A percentile compares a stretch with the other conserved stretches of the same genome.
Conservation (phyloP, 92 coral and sea anemone genomes). For the Scolanthus callimorphus region DNA sequence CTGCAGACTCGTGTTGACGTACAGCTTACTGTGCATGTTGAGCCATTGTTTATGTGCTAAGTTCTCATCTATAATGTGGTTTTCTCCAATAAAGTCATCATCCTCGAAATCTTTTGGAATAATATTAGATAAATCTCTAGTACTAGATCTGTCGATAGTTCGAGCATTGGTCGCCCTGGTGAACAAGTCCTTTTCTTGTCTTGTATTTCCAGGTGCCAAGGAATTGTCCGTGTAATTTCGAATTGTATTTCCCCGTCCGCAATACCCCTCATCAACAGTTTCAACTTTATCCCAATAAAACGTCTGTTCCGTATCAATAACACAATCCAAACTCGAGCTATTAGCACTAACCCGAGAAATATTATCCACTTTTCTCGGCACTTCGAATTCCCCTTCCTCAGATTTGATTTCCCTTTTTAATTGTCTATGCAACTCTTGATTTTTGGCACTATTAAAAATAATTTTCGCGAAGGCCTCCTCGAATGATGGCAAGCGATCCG, state of each 20-base stretch:
- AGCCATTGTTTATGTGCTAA: not conserved
- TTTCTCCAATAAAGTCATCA: not conserved
- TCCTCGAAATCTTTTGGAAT: not conserved
- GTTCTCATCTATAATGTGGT: not conserved
- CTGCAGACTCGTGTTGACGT: not conserved
- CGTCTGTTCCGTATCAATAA: not conserved
- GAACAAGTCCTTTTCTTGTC: not conserved
- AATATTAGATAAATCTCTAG: not conserved
- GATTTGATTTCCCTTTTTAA: not conserved
- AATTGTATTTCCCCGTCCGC: conserved; percentile 16
- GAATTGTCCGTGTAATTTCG: conserved; percentile 2
- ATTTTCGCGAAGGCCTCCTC: conserved; percentile 63
- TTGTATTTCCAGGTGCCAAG: not conserved
- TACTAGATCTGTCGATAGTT: not conserved
- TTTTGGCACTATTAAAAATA: conserved; percentile 15
- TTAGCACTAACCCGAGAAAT: conserved; percentile 2
- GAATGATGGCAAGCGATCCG: conserved; percentile 71
- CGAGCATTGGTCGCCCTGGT: not conserved
- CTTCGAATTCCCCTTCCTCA: not conserved
- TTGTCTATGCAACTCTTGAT: not conserved
- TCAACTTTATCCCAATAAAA: conserved; percentile 58
- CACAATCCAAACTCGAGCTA: not conserved
- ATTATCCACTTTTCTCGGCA: conserved; percentile 6
- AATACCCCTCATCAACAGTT: conserved; percentile 69
- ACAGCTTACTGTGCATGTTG: not conserved